phyloP scores from a whole-genome alignment of 2,113 vertebrate genomes.

The Etheostoma cragini region DNA sequence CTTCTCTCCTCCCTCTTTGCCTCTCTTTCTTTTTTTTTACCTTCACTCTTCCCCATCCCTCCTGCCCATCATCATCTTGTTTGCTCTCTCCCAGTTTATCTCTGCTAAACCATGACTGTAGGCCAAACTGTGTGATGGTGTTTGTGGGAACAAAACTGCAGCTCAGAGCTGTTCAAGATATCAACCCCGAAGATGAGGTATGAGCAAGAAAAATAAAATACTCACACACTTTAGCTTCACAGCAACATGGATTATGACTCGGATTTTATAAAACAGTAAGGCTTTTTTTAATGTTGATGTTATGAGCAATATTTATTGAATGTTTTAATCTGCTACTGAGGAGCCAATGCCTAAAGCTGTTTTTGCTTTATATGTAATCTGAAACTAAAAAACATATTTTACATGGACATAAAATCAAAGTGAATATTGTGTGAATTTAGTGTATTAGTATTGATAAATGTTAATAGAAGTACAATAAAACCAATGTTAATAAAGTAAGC shows the following conservation, averaged over 20 bases:
- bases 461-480: conserved; percentile 8
- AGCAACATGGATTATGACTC: background rate
- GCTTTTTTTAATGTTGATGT: conserved; percentile 16
- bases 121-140: conserved; percentile 94
- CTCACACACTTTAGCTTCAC: conserved; percentile 5
- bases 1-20: background rate
- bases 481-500: conserved; percentile 14
- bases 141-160: conserved; percentile 90
- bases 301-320: conserved; percentile 29
- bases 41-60: background rate
- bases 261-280: conserved; percentile 5
- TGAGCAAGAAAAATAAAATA: conserved; percentile 9
- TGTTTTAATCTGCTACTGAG: conserved; percentile 15
- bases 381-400: conserved; percentile 3
- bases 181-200: conserved; percentile 92
- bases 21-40: background rate
- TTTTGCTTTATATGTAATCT: conserved; percentile 2
- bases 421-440: conserved; percentile 2
- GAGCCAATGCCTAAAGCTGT: background rate
- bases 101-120: conserved; percentile 96
- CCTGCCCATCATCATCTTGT: background rate
- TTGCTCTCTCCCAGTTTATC: conserved; percentile 87
- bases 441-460: conserved; percentile 13
- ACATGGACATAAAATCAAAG: background rate
- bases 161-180: conserved; percentile 88